These are phyloP conservation scores for Eubasilissa regina DNA, from an alignment of 1,140 invertebrate species.

Conservation along the genomic window DNA sequence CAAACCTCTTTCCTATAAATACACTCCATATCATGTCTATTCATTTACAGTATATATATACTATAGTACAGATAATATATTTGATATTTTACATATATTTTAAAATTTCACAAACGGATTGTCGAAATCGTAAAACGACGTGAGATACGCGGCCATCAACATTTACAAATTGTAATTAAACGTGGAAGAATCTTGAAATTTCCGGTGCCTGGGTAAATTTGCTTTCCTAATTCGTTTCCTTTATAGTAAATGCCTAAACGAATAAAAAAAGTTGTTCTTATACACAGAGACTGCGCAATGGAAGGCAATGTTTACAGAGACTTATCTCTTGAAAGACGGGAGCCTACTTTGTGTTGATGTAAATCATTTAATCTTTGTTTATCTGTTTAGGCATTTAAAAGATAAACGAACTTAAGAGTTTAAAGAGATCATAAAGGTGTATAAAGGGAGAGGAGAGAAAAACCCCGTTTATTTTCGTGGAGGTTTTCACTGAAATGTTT, in stretches of 20 bases:
- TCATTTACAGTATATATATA: no score
- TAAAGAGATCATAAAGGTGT: constrained; percentile 40
- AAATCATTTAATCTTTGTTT: constrained; percentile 60
- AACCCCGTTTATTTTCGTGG: constrained; percentile 31
- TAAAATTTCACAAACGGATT: no score
- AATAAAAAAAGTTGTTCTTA: background rate
- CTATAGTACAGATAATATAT: no score
- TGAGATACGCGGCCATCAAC: background rate
- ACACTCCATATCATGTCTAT: no score
- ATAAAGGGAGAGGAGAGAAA: constrained; percentile 37
- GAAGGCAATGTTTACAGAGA: constrained; percentile 57
- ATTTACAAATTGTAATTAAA: constrained; percentile 23
- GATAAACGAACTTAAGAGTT: constrained; percentile 56
- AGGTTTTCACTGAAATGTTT: constrained; percentile 53
- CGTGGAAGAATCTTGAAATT: constrained; percentile 2
- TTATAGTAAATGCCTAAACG: constrained; percentile 19
- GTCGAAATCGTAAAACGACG: no score
- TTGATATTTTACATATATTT: no score
- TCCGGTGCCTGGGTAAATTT: constrained; percentile 20
- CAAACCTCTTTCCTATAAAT: no score
- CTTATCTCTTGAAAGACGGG: constrained; percentile 42
- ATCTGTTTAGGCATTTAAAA: constrained; percentile 56
- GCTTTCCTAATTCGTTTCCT: constrained; percentile 20
- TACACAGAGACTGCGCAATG: background rate
- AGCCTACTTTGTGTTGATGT: constrained; percentile 53